Conservation (phyloP, 2,888 invertebrate genomes). For the Nemapogon koenigi region DNA sequence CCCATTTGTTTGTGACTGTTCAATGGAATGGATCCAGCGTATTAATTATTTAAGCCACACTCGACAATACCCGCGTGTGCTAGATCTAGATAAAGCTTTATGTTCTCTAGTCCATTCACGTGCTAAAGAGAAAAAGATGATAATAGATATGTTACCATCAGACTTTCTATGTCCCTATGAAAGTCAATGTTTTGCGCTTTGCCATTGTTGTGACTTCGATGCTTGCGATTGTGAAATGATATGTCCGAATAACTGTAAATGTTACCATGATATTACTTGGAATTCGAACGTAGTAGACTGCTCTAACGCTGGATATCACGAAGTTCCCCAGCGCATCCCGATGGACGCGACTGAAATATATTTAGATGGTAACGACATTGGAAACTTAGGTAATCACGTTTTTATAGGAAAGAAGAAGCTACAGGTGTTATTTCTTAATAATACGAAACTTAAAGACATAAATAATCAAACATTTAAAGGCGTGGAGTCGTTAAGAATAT, state of each 20-base stretch:
- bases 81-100: slow-evolving; percentile 79
- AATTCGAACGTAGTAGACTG: slow-evolving; percentile 85
- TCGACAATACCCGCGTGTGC: slow-evolving; percentile 78
- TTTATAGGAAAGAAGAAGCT: slow-evolving; percentile 87
- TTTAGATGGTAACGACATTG: slow-evolving; percentile 82
- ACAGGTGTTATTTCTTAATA: slow-evolving; percentile 77
- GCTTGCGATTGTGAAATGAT: slow-evolving; percentile 93
- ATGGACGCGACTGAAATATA: slow-evolving; percentile 91
- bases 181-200: slow-evolving; percentile 84
- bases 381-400: slow-evolving; percentile 79
- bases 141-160: slow-evolving; percentile 73
- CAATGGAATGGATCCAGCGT: slow-evolving; percentile 85
- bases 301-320: slow-evolving; percentile 74
- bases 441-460: slow-evolving; percentile 75
- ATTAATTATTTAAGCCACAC: slow-evolving; percentile 79
- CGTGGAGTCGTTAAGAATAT: slow-evolving; percentile 71
- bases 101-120: slow-evolving; percentile 75
- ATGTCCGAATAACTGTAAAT: slow-evolving; percentile 84
- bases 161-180: slow-evolving; percentile 84
- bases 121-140: slow-evolving; percentile 73
- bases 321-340: slow-evolving; percentile 80
- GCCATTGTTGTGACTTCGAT: slow-evolving; percentile 89
- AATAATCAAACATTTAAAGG: slow-evolving; percentile 86
- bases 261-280: slow-evolving; percentile 87
- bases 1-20: slow-evolving; percentile 86